Evolutionary conservation across 2,113 vertebrate species (phyloP).

Genomic region (Ageneiosus marmoratus): DNA sequence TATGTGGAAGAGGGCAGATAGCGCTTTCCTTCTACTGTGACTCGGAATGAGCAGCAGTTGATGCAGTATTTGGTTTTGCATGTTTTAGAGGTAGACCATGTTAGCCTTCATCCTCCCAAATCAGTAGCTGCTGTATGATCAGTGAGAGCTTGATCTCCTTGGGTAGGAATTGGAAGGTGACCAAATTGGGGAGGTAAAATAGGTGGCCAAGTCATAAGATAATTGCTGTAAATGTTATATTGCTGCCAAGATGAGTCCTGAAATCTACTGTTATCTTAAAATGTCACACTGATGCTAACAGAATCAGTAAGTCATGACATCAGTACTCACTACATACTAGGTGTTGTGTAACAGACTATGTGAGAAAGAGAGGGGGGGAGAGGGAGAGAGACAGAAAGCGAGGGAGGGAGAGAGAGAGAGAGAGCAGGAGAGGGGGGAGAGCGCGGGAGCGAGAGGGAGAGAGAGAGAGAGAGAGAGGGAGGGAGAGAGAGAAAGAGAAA

Average conservation of each 20-base stretch:
- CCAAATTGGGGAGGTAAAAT: neutral
- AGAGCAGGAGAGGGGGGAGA: too few relatives aligned
- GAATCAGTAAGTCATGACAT: slow-evolving; percentile 18
- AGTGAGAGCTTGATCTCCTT: neutral
- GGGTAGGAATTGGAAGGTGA: neutral
- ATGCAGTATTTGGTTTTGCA: neutral
- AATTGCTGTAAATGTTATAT: neutral
- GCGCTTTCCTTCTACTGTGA: neutral
- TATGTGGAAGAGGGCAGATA: neutral
- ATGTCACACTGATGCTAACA: neutral
- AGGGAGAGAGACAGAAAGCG: neutral
- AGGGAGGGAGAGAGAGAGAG: neutral
- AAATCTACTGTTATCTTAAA: neutral
- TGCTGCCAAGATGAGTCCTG: neutral
- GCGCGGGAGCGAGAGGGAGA: too few relatives aligned
- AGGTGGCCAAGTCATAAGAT: neutral
- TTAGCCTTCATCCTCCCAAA: too few relatives aligned
- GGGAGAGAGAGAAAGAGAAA: too few relatives aligned
- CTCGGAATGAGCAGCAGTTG: neutral
- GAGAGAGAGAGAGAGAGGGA: neutral
- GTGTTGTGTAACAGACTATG: slow-evolving; percentile 24
- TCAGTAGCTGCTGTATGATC: neutral
- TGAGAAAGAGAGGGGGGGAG: neutral
- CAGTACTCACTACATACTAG: neutral
- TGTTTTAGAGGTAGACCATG: neutral